Conservation (phyloP, 2,888 invertebrate genomes). For the Drosophila basisetae region DNA sequence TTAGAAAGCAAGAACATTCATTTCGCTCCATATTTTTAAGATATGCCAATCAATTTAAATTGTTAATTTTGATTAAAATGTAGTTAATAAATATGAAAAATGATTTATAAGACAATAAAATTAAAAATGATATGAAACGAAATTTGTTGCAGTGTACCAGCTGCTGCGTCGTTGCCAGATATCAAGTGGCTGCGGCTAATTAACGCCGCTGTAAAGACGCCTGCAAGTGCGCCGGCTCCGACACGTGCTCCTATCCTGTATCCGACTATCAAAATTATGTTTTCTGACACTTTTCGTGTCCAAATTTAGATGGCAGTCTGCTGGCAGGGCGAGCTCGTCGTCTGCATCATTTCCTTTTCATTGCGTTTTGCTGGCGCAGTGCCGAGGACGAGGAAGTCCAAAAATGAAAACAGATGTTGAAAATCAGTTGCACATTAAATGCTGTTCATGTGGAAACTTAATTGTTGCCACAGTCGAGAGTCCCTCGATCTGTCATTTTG, state of each 20-base stretch:
- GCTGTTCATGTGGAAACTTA: conserved; percentile 83
- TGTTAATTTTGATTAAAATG: neutral
- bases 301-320: conserved; percentile 63
- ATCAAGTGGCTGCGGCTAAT: conserved; percentile 78
- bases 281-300: conserved; percentile 70
- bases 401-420: conserved; percentile 84
- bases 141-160: conserved; percentile 8
- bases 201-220: conserved; percentile 73
- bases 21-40: too few species aligned
- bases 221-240: conserved; percentile 32
- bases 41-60: neutral
- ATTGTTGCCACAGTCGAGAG: conserved; percentile 75
- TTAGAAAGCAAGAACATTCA: too few species aligned
- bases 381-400: conserved; percentile 51
- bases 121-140: neutral
- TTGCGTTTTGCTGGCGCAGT: conserved; percentile 46
- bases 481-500: conserved; percentile 65
- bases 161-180: conserved; percentile 55
- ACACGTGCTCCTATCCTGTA: conserved; percentile 65
- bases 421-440: conserved; percentile 84
- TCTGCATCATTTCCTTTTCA: conserved; percentile 76
- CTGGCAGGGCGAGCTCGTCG: conserved; percentile 36
- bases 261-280: conserved; percentile 63
- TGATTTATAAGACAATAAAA: neutral
- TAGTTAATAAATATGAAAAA: neutral